Evolutionary conservation across 2,113 vertebrate species (phyloP).

Genomic region (Micronycteris hirsuta): DNA sequence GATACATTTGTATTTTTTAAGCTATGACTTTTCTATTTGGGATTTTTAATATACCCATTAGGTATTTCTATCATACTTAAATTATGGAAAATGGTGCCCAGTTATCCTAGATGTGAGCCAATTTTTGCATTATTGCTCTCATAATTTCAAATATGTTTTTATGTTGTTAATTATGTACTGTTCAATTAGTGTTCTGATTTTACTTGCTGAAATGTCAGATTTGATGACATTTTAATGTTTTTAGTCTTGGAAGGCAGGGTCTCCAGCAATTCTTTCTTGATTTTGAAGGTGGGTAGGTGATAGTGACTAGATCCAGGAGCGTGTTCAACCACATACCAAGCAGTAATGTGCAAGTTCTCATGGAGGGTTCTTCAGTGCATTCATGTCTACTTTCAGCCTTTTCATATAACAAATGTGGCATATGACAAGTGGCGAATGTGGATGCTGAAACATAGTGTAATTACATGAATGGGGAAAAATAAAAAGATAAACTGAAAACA

Average conservation of each 20-base stretch:
- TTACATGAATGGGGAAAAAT: slow-evolving; percentile 1
- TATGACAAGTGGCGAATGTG: neutral
- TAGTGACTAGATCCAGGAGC: neutral
- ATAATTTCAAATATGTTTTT: slow-evolving; percentile 49
- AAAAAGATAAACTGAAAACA: neutral
- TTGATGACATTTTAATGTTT: slow-evolving; percentile 14
- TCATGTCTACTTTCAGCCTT: neutral
- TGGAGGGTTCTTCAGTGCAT: neutral
- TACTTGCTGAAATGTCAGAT: slow-evolving; percentile 36
- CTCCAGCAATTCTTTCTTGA: slow-evolving; percentile 19
- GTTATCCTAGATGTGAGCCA: neutral
- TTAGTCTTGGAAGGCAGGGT: slow-evolving; percentile 16
- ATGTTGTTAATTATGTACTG: slow-evolving; percentile 5
- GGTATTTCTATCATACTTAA: neutral
- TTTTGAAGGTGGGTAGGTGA: neutral
- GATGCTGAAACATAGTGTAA: neutral
- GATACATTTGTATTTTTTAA: slow-evolving; percentile 6
- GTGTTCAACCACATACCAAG: neutral
- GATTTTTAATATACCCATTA: neutral
- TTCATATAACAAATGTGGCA: neutral
- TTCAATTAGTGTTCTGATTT: neutral
- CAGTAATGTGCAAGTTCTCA: neutral
- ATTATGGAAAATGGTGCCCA: slow-evolving; percentile 6
- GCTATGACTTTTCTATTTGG: neutral
- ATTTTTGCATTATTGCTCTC: slow-evolving; percentile 9